Evolutionary conservation across 2,888 invertebrate genomes (phyloP).

Genomic region (Drosophila merina): DNA sequence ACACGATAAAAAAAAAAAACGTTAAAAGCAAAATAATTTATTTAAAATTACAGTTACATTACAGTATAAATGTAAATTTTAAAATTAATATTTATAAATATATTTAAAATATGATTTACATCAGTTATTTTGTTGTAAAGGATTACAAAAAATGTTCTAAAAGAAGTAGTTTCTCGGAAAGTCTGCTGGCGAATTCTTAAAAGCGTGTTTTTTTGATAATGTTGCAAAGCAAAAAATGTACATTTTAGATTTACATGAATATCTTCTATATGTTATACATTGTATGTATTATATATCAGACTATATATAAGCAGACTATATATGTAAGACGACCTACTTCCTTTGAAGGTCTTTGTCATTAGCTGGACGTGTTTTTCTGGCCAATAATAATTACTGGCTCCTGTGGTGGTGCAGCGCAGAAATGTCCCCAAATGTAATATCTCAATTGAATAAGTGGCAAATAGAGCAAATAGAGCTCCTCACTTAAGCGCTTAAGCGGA

Average conservation of each 20-base stretch:
- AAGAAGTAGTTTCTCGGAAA: too few relatives aligned
- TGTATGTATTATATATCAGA: too few relatives aligned
- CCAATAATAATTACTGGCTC: conserved; percentile 24
- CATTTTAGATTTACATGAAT: too few relatives aligned
- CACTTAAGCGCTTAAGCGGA: conserved; percentile 19
- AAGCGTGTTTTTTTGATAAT: too few relatives aligned
- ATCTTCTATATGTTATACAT: too few relatives aligned
- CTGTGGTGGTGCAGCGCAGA: conserved; percentile 18
- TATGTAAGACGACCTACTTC: conserved; percentile 50
- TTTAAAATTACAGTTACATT: background rate
- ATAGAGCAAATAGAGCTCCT: conserved; percentile 44
- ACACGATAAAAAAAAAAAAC: conserved; percentile 27
- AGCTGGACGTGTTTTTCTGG: conserved; percentile 6
- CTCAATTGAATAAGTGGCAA: conserved; percentile 68
- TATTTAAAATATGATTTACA: too few relatives aligned
- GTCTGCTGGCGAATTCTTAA: too few relatives aligned
- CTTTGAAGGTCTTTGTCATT: conserved; percentile 55
- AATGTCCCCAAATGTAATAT: conserved; percentile 26
- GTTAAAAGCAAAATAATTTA: background rate
- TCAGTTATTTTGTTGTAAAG: too few relatives aligned
- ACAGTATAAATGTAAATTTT: too few relatives aligned
- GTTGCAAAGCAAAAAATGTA: too few relatives aligned
- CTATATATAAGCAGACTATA: background rate
- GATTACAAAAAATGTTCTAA: too few relatives aligned
- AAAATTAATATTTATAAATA: too few relatives aligned